Percentiles rank a stretch among this genome's conserved stretches.
Conservation (phyloP, 2,113 vertebrate species). For the Trachemys scripta region DNA sequence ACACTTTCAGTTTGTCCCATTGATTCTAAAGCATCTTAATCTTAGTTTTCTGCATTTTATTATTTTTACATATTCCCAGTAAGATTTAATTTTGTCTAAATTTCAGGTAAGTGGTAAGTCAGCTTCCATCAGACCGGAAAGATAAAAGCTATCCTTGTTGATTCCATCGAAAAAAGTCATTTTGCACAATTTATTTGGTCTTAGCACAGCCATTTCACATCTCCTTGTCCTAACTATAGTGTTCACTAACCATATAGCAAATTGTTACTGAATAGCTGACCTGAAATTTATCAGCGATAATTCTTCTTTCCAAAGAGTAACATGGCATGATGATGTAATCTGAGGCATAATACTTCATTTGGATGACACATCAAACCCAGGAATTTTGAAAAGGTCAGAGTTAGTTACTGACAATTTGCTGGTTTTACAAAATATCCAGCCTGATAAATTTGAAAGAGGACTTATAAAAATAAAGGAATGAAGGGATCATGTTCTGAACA, state of each 20-base stretch:
- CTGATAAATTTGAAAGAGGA: not conserved
- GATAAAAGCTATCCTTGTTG: not conserved
- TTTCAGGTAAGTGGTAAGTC: not conserved
- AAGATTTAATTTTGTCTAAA: not conserved
- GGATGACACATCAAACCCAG: not conserved
- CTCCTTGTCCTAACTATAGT: not conserved
- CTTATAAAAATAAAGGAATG: not conserved
- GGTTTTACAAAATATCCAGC: not conserved
- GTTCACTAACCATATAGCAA: not conserved
- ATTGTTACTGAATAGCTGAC: not conserved
- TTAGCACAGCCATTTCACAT: not conserved
- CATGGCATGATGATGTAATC: not conserved
- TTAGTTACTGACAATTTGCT: not conserved
- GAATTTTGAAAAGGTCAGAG: not conserved
- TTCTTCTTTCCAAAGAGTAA: constrained; percentile 5
- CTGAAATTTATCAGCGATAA: not conserved
- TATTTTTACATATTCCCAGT: not conserved
- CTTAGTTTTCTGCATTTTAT: not conserved
- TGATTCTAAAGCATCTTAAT: not conserved
- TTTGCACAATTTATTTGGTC: not conserved
- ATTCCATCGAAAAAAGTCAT: not conserved
- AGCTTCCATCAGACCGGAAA: not conserved
- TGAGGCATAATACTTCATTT: not conserved
- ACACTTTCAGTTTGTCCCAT: not conserved
- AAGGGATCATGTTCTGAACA: not conserved